These are phyloP conservation scores for Eptatretus burgeri DNA, from an alignment of 2,113 vertebrate genomes.

Conservation along the genomic window DNA sequence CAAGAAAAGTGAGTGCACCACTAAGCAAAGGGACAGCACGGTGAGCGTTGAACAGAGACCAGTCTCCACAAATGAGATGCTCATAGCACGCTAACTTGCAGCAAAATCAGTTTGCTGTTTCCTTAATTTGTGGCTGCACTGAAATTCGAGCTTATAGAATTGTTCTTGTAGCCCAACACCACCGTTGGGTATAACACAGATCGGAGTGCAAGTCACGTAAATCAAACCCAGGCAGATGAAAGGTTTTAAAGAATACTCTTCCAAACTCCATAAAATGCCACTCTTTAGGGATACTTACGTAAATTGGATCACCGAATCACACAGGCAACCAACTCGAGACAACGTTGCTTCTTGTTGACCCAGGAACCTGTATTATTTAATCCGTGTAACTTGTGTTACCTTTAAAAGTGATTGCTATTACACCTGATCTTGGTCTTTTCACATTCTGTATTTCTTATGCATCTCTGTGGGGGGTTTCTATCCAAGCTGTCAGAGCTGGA, in stretches of 20 bases:
- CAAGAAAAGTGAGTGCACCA: no score
- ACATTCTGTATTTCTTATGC: neutral
- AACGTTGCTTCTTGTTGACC: no score
- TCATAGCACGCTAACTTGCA: no score
- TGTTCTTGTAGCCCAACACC: no score
- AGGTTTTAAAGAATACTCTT: neutral
- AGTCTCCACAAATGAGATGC: no score
- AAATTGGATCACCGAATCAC: neutral
- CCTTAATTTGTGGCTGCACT: no score
- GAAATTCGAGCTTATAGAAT: no score
- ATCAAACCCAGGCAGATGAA: neutral
- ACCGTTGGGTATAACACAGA: neutral
- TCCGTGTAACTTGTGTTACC: constrained; percentile 5
- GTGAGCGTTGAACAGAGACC: no score
- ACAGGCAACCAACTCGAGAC: neutral
- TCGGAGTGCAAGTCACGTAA: neutral
- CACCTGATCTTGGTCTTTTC: neutral
- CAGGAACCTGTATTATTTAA: constrained; percentile 3
- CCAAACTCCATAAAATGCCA: constrained; percentile 2
- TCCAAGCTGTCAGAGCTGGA: constrained; percentile 1
- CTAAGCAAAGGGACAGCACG: no score
- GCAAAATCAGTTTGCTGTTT: no score
- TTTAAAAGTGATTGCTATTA: constrained; percentile 4
- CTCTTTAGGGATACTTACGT: neutral
- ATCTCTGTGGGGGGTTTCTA: constrained; percentile 3